A percentile compares a stretch with the other conserved stretches of the same genome.
These are phyloP conservation scores for Choloepus didactylus DNA, from an alignment of 2,797 vertebrate species.

Conservation along the genomic window DNA sequence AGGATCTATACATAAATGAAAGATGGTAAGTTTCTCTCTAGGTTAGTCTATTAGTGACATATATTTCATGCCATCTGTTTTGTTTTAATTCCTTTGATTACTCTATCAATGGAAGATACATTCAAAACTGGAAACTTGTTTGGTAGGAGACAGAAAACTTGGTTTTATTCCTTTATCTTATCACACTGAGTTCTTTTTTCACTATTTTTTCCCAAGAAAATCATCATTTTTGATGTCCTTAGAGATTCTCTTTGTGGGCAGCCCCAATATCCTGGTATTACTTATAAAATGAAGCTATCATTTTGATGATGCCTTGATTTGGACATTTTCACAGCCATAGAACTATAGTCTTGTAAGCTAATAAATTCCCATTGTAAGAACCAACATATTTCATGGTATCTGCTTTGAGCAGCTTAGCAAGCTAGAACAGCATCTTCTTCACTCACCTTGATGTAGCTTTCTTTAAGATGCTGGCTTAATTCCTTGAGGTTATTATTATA, in stretches of 20 bases:
- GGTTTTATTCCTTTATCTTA: not conserved
- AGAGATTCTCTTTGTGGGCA: not conserved
- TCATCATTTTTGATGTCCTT: not conserved
- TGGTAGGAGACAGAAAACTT: not conserved
- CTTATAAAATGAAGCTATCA: not conserved
- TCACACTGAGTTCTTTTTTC: not conserved
- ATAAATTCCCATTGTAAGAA: too few relatives aligned
- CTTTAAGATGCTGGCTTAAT: constrained; percentile 12
- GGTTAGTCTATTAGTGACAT: not conserved
- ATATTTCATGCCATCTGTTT: not conserved
- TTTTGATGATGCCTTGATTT: too few relatives aligned
- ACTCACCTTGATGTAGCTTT: not conserved
- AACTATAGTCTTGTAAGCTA: too few relatives aligned
- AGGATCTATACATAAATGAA: not conserved
- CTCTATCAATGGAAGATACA: not conserved
- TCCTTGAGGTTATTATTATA: not conserved
- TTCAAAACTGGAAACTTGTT: not conserved
- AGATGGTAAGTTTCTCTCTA: not conserved
- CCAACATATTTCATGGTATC: too few relatives aligned
- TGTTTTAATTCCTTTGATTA: not conserved
- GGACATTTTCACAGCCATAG: too few relatives aligned
- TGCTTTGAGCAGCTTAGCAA: too few relatives aligned
- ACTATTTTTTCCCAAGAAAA: not conserved
- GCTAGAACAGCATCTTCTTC: not conserved
- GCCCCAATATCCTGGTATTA: not conserved